phyloP scores from a whole-genome alignment of 2,797 vertebrate genomes.

The Diplodus puntazzo region DNA sequence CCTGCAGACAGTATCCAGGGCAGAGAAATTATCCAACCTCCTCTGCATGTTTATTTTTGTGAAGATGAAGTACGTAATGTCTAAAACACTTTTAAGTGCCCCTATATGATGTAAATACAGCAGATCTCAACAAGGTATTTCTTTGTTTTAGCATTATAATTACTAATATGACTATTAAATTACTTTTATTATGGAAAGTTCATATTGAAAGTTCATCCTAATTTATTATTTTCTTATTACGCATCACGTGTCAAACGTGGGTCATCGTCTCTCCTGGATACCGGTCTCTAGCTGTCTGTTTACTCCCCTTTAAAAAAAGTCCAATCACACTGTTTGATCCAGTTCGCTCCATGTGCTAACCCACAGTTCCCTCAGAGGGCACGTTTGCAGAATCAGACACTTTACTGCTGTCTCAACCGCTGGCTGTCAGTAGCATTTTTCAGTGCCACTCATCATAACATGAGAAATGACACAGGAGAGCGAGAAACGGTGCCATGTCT shows the following conservation, averaged over 20 bases:
- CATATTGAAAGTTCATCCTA: too few species aligned
- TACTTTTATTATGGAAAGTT: too few species aligned
- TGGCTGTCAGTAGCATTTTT: slow-evolving; percentile 33
- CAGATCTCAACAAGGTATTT: not conserved
- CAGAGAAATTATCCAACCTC: not conserved
- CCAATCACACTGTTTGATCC: slow-evolving; percentile 2
- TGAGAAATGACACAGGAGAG: slow-evolving; percentile 16
- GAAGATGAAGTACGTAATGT: too few species aligned
- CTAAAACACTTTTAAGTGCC: too few species aligned
- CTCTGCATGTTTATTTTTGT: not conserved
- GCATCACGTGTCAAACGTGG: not conserved
- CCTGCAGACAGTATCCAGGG: not conserved
- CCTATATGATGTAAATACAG: not conserved
- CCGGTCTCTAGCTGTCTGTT: not conserved
- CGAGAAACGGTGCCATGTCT: slow-evolving; percentile 17
- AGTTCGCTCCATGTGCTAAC: slow-evolving; percentile 1
- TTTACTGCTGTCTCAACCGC: slow-evolving; percentile 28
- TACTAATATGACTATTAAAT: too few species aligned
- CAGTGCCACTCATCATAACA: slow-evolving; percentile 29
- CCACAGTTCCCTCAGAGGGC: slow-evolving; percentile 3
- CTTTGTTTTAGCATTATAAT: not conserved
- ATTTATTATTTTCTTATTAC: not conserved
- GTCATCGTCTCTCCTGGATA: too few species aligned
- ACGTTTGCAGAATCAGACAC: slow-evolving; percentile 16
- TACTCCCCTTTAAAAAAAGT: not conserved